Base-by-base conservation (phyloP, 2,113 vertebrate genomes). In the Pantherophis guttatus region DNA sequence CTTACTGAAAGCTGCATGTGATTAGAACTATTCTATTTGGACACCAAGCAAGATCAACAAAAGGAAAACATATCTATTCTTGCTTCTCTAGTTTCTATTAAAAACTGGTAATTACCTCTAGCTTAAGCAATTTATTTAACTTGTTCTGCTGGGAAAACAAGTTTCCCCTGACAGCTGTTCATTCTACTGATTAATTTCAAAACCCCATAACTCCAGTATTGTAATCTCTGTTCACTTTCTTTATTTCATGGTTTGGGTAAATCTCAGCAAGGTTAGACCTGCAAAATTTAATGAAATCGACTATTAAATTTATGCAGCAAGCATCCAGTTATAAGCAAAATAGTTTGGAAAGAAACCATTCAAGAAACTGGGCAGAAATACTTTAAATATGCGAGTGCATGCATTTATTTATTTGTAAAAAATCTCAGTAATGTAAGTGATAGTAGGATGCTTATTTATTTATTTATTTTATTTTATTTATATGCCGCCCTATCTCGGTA, bases 91-190 rank as follows among this genome's bases (percentile, higher is more conserved):
- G 23, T 88, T 88, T 92, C 50, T 92, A 23, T 89, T 92, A 75
- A 88, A 92, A 87, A 54, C 59, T 70, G 54, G 50, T 62, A 92
- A 50, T 89, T 89, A 89, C 29, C 57, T 92, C 50, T 17, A 53
- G 44, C 70, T 90, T 93, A 44, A 86, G 44, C 54, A 93, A 86
- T 23, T 52, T 39, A 90, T n/a, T 39, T 8, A 70, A 57, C 87
- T 81, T 57, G 52, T 89, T 92, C 92, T 92, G 87, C 52, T 57
- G 24, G 62, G 70, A 86, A 93, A 93, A 62, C 92, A 93, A 90
- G 70, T 93, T 90, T 59, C 52, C 29, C 88, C 92, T 86, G 88
- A 53, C 21, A 86, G 29, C 75, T 62, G 29, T 50, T 59, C 29
- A 39, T 33, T 58, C 59, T 75, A 21, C 24, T 48, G 92, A 70